A percentile compares a stretch with the other conserved stretches of the same genome.
phyloP scores from a whole-genome alignment of 2,888 invertebrate species.

The Unio pictorum region DNA sequence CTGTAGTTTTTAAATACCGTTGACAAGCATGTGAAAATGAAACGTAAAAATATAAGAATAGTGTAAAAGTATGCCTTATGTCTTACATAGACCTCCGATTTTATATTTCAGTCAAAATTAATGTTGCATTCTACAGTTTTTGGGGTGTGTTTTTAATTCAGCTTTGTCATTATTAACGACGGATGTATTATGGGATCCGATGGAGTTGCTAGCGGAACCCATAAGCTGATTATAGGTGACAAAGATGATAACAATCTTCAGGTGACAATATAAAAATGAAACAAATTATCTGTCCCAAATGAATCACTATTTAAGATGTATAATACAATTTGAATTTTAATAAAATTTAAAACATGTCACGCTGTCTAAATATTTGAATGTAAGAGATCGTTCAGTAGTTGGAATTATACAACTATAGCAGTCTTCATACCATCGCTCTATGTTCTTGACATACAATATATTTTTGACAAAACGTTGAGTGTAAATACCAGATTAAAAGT shows the following conservation, averaged over 20 bases:
- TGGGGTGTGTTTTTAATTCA: slow-evolving; percentile 70
- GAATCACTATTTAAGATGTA: background rate
- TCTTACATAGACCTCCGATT: slow-evolving; percentile 69
- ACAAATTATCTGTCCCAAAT: background rate
- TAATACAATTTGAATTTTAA: too few relatives aligned
- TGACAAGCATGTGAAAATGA: slow-evolving; percentile 55
- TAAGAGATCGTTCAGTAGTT: too few relatives aligned
- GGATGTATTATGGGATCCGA: slow-evolving; percentile 72
- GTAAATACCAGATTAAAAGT: too few relatives aligned
- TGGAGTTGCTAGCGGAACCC: slow-evolving; percentile 71
- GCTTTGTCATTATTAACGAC: slow-evolving; percentile 69
- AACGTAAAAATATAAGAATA: slow-evolving; percentile 66
- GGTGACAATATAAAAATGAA: background rate
- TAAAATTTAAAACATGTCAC: too few relatives aligned
- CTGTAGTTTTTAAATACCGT: slow-evolving; percentile 49
- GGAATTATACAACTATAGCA: too few relatives aligned
- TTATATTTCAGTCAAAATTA: slow-evolving; percentile 58
- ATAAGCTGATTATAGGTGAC: background rate
- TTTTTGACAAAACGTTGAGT: too few relatives aligned
- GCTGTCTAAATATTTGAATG: too few relatives aligned
- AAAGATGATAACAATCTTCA: background rate
- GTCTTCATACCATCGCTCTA: too few relatives aligned
- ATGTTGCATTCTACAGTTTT: slow-evolving; percentile 70
- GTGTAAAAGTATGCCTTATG: slow-evolving; percentile 66
- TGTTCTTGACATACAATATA: too few relatives aligned